These are phyloP conservation scores for Xiphophorus birchmanni DNA, from an alignment of 2,797 vertebrate genomes.

Conservation along the genomic window DNA sequence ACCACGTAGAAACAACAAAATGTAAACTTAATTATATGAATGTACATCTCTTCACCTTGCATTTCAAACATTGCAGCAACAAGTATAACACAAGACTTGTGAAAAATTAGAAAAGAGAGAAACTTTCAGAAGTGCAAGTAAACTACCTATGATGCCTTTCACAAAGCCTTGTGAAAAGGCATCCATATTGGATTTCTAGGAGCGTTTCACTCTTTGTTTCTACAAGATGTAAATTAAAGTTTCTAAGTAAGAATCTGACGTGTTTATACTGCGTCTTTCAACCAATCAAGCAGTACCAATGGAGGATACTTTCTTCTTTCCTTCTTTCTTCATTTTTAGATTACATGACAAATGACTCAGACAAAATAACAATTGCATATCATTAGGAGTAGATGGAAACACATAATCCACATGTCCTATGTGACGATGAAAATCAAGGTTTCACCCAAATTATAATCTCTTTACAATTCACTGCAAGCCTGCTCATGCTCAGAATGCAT, in stretches of 20 bases:
- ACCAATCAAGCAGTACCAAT: neutral
- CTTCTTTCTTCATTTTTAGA: neutral
- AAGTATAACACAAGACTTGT: too few relatives aligned
- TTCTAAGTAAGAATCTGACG: neutral
- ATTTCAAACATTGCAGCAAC: neutral
- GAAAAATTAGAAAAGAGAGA: neutral
- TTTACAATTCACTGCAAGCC: neutral
- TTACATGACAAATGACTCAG: neutral
- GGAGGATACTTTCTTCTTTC: neutral
- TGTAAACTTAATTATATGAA: too few relatives aligned
- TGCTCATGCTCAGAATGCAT: neutral
- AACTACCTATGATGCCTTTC: neutral
- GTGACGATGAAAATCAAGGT: neutral
- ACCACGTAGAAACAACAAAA: too few relatives aligned
- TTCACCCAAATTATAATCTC: neutral
- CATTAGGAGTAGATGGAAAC: neutral
- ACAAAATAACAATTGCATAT: neutral
- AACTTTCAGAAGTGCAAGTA: neutral
- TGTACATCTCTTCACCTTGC: neutral
- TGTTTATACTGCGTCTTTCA: neutral
- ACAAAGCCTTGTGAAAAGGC: neutral
- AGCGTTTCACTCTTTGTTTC: neutral
- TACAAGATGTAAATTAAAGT: neutral
- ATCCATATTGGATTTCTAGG: neutral
- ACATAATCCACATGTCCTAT: neutral